Conservation (phyloP, 2,113 vertebrate species). For the Numenius arquata region DNA sequence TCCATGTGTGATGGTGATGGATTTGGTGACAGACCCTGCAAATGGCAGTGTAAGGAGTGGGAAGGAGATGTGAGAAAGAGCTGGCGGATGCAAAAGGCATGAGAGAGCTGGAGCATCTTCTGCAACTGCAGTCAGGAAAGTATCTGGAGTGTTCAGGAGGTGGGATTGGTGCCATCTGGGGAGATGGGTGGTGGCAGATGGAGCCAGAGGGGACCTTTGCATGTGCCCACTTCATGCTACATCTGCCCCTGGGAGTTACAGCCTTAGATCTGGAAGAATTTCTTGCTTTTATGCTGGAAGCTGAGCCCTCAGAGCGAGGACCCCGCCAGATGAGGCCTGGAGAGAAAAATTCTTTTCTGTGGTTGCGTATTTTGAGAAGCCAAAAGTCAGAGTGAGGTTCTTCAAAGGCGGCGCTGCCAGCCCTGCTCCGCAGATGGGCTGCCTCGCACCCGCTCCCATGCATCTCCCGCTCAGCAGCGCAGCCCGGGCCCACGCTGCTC, state of each 20-base stretch:
- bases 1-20: not conserved
- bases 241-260: not conserved
- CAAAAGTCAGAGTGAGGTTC: not conserved
- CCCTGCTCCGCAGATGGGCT: conserved; percentile 19
- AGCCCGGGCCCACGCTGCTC: not conserved
- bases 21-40: not conserved
- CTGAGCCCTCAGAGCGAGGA: not conserved
- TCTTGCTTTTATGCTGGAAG: not conserved
- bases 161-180: not conserved
- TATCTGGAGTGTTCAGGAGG: not conserved
- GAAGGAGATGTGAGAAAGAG: not conserved
- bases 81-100: not conserved
- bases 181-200: not conserved
- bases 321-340: not conserved
- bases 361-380: conserved; percentile 6
- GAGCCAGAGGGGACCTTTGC: not conserved
- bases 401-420: not conserved
- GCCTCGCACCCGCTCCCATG: not conserved
- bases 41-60: not conserved
- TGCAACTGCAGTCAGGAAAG: not conserved
- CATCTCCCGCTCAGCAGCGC: not conserved
- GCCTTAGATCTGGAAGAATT: not conserved
- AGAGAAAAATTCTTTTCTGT: conserved; percentile 26
- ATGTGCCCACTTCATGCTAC: not conserved
- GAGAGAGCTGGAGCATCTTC: not conserved